Conservation (phyloP, 2,888 invertebrate species). For the Ectemnius cavifrons region DNA sequence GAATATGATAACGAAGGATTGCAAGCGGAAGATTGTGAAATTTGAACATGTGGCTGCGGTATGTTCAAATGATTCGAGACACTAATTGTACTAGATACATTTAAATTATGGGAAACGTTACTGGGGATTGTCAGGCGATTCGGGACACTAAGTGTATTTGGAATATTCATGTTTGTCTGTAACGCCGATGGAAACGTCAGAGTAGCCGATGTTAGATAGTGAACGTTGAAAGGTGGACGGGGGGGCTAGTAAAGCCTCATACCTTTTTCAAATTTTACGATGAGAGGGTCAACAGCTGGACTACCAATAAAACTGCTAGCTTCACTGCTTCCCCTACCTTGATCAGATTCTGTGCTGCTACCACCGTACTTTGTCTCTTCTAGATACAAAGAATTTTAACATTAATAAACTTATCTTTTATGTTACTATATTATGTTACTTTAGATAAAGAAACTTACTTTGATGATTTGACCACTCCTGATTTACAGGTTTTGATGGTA, state of each 20-base stretch:
- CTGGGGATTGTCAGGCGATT: constrained; percentile 70
- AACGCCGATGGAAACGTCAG: constrained; percentile 71
- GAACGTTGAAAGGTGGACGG: constrained; percentile 77
- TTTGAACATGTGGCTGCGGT: constrained; percentile 65
- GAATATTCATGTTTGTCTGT: constrained; percentile 73
- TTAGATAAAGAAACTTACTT: constrained; percentile 58
- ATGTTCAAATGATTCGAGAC: constrained; percentile 67
- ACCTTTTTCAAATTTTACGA: constrained; percentile 91
- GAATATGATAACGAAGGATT: constrained; percentile 67
- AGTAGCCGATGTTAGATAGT: constrained; percentile 77
- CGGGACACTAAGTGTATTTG: constrained; percentile 65
- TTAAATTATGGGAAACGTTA: constrained; percentile 66
- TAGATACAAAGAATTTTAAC: constrained; percentile 29
- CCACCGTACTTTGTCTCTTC: constrained; percentile 75
- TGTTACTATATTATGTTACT: too few species aligned
- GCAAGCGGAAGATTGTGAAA: constrained; percentile 71
- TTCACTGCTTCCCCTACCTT: constrained; percentile 75
- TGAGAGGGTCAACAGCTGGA: constrained; percentile 84
- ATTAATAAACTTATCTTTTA: not conserved
- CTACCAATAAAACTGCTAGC: constrained; percentile 76
- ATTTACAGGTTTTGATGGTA: constrained; percentile 68
- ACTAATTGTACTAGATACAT: constrained; percentile 65
- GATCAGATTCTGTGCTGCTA: constrained; percentile 74
- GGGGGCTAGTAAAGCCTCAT: constrained; percentile 85
- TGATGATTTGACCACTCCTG: constrained; percentile 74